Conservation (phyloP, 2,113 vertebrate species). For the Tragelaphus imberbis region DNA sequence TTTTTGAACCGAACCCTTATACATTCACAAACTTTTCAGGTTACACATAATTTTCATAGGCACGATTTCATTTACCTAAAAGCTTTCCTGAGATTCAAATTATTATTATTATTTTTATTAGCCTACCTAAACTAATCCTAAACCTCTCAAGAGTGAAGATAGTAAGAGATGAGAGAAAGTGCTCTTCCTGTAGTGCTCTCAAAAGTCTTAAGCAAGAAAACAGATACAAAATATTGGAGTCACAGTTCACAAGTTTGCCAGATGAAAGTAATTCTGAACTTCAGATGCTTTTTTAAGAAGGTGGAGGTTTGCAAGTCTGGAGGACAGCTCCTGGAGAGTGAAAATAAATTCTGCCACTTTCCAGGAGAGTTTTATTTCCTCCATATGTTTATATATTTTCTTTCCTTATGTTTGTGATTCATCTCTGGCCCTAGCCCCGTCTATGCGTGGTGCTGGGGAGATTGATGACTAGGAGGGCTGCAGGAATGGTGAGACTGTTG, state of each 20-base stretch:
- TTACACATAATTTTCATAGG: neutral
- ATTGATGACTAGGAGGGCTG: neutral
- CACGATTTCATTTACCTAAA: neutral
- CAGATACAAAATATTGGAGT: neutral
- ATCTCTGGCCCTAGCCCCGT: neutral
- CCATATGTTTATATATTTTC: constrained; percentile 54
- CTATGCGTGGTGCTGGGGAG: neutral
- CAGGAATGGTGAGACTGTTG: neutral
- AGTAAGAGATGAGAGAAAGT: constrained; percentile 10
- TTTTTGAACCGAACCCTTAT: neutral
- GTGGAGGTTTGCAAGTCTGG: constrained; percentile 12
- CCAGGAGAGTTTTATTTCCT: constrained; percentile 49
- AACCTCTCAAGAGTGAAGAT: neutral
- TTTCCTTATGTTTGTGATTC: constrained; percentile 43
- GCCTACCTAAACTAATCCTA: neutral
- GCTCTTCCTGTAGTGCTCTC: neutral
- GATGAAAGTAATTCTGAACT: constrained; percentile 30
- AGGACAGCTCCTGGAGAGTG: constrained; percentile 36
- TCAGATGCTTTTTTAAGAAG: constrained; percentile 50
- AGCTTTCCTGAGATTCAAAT: neutral
- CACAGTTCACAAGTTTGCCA: constrained; percentile 16
- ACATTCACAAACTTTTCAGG: neutral
- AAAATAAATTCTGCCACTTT: constrained; percentile 46
- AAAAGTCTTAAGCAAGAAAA: constrained; percentile 5
- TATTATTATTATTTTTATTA: neutral